A percentile compares a stretch with the other conserved stretches of the same genome.
These are phyloP conservation scores for Anolis apletophallus DNA, from an alignment of 2,797 vertebrate species.

Conservation along the genomic window DNA sequence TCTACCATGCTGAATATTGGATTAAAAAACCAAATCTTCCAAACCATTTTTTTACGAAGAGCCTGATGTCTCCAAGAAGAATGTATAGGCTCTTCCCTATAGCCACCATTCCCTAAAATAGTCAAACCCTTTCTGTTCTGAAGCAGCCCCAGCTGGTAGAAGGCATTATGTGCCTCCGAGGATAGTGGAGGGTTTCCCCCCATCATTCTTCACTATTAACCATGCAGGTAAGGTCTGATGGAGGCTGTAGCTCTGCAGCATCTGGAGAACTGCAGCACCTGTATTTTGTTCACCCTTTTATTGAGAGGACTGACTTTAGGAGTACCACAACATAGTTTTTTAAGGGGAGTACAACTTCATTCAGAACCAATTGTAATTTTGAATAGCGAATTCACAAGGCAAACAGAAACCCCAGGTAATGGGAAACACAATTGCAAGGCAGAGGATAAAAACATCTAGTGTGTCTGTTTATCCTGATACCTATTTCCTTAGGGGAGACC, in stretches of 20 bases:
- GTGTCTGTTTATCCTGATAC: not conserved
- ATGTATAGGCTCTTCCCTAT: no score
- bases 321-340: not conserved
- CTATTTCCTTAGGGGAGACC: not conserved
- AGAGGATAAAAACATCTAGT: not conserved
- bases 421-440: not conserved
- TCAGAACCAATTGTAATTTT: not conserved
- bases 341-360: not conserved
- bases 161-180: not conserved
- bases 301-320: not conserved
- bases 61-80: not conserved
- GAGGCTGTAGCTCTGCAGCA: no score
- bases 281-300: no score
- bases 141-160: not conserved
- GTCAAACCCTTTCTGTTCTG: not conserved
- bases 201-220: no score
- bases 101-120: not conserved
- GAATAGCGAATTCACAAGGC: not conserved
- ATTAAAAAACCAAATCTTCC: not conserved
- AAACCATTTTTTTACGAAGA: constrained; percentile 2
- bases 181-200: not conserved
- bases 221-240: no score
- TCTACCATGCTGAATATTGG: not conserved
- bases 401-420: not conserved
- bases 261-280: no score